Evolutionary conservation across 2,113 vertebrate genomes (phyloP).

Genomic region (Ibidorhyncha struthersii): DNA sequence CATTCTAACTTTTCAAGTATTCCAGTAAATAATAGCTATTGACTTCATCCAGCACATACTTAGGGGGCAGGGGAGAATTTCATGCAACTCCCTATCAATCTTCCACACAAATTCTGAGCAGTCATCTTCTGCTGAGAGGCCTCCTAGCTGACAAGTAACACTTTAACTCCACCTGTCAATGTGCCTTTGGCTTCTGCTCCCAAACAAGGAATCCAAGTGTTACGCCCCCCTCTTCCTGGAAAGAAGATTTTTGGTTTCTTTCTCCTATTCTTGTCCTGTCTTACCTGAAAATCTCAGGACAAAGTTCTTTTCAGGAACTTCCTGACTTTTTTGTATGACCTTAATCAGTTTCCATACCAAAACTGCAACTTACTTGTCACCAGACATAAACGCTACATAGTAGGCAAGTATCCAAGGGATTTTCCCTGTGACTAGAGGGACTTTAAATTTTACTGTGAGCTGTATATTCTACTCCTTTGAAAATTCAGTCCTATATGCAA

Average conservation of each 20-base stretch:
- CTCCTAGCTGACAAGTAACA: neutral
- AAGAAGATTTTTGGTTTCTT: neutral
- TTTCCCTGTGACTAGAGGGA: neutral
- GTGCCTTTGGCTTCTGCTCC: neutral
- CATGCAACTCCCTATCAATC: neutral
- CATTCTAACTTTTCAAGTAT: neutral
- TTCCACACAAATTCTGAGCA: neutral
- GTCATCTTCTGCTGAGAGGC: neutral
- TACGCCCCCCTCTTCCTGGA: accelerated
- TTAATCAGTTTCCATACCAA: neutral
- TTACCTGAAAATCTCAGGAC: neutral
- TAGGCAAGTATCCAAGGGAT: neutral
- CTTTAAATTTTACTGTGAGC: neutral
- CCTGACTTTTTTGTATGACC: neutral
- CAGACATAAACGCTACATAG: neutral
- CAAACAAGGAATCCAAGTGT: neutral
- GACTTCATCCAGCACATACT: neutral
- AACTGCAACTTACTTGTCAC: neutral
- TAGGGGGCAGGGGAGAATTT: neutral
- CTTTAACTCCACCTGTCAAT: neutral
- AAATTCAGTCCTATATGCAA: neutral
- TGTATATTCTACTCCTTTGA: neutral
- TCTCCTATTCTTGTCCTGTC: neutral
- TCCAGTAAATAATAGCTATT: neutral
- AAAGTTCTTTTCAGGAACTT: neutral